Evolutionary conservation across 2,888 invertebrate genomes (phyloP).

Genomic region (Anodontia alba): DNA sequence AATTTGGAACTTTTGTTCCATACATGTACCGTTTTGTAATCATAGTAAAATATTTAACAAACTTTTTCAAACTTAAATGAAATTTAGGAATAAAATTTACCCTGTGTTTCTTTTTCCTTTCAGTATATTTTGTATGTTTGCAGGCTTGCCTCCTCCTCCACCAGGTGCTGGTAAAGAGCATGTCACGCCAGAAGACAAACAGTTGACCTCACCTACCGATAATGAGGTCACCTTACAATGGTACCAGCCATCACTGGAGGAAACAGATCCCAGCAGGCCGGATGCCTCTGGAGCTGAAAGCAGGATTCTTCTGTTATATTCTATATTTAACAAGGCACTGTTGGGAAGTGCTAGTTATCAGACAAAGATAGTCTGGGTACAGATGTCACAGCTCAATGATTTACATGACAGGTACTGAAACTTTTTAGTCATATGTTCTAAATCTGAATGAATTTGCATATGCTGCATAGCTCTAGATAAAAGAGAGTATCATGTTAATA

Average conservation of each 20-base stretch:
- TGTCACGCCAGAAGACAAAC: slow-evolving; percentile 67
- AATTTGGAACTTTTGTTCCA: too few species aligned
- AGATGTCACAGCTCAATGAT: slow-evolving; percentile 75
- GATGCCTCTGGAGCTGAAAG: slow-evolving; percentile 69
- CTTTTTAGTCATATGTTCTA: slow-evolving; percentile 25
- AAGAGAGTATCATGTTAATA: too few species aligned
- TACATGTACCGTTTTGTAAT: too few species aligned
- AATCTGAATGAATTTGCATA: too few species aligned
- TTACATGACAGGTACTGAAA: slow-evolving; percentile 77
- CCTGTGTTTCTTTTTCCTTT: too few species aligned
- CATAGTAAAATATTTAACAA: too few species aligned
- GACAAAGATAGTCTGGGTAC: slow-evolving; percentile 69
- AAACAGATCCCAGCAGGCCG: slow-evolving; percentile 65
- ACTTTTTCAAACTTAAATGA: too few species aligned
- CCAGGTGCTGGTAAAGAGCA: slow-evolving; percentile 66
- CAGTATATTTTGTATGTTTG: not conserved
- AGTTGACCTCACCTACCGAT: slow-evolving; percentile 66
- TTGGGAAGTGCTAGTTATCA: slow-evolving; percentile 55
- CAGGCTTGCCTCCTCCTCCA: slow-evolving; percentile 64
- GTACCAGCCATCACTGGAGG: slow-evolving; percentile 79
- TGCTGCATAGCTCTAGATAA: too few species aligned
- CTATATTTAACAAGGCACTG: slow-evolving; percentile 66
- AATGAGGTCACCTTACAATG: slow-evolving; percentile 81
- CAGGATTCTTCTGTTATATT: slow-evolving; percentile 74
- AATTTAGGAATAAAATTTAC: too few species aligned